Evolutionary conservation across 2,113 vertebrate genomes (phyloP), one percentile per base, ranked within the genome.

Genomic region (Carettochelys insculpta): DNA sequence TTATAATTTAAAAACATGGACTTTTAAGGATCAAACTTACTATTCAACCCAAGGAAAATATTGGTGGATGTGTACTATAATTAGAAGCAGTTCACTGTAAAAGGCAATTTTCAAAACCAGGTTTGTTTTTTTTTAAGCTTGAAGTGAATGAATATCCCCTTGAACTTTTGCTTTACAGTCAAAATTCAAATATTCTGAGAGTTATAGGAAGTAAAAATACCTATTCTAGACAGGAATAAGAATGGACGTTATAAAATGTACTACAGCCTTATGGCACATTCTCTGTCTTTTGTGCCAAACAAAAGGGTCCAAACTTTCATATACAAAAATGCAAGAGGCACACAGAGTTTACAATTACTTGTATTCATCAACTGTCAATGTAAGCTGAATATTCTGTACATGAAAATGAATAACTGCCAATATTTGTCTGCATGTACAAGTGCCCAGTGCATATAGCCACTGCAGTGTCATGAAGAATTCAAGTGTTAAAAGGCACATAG

Each of bases 1-100:
- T 71, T 29, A 75, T 25, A 53, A 47, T 90, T 93, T 31, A 61
- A 29, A 92, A 11, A 14, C 34, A 68, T 5, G 19, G 82, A 80
- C 5, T 5, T 68, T 71, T 83, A 34, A 9, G 76, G n/a, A 13
- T n/a, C 65, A 50, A 73, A 86, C 5, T 1, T 17, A 11, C 8
- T 22, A 76, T 1, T 0, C 10, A 86, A 5, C 6, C 53, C 16
- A 20, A 14, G 41, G 25, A 22, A 77, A 83, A 34, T 19, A 76
- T 58, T 92, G 1, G 0, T 31, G 76, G 56, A 16, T 31, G 31
- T 53, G 77, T 79, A n/a, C 0, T 4, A 6, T 6, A 0, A 20
- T 80, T 81, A 5, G 3, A 3, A 51, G 43, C 56, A 31, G 38
- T 75, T n/a, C 38, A 8, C 0, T 45, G 7, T 22, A 19, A 48